phyloP scores from a whole-genome alignment of 2,888 invertebrate genomes.

The Ferrisia virgata region DNA sequence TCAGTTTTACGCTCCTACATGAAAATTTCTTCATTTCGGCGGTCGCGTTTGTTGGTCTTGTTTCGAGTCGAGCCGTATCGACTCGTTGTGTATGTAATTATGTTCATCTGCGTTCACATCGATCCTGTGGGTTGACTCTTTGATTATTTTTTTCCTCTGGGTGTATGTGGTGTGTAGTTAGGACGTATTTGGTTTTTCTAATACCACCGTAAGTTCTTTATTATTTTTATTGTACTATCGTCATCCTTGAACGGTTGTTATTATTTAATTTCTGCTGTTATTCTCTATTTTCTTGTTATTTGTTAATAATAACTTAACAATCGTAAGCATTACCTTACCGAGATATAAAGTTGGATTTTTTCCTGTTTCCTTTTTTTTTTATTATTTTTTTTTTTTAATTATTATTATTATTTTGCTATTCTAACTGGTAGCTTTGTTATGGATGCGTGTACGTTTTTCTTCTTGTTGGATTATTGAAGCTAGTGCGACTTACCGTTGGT shows the following conservation, averaged over 20 bases:
- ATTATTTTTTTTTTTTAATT: too few relatives aligned
- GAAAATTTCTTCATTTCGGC: too few relatives aligned
- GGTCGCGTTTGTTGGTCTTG: too few relatives aligned
- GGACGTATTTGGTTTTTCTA: background rate
- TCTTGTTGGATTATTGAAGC: background rate
- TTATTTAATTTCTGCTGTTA: background rate
- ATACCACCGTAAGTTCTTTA: background rate
- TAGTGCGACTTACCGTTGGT: background rate
- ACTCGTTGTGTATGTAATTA: background rate
- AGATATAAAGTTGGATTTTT: background rate
- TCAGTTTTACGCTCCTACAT: constrained; percentile 47
- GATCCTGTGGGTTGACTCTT: background rate
- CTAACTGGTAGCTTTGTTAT: constrained; percentile 6
- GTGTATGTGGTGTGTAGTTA: too few relatives aligned
- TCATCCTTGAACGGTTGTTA: background rate
- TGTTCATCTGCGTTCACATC: background rate
- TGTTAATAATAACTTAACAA: background rate
- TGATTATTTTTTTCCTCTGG: background rate
- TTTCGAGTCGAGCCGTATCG: background rate
- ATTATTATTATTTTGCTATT: too few relatives aligned
- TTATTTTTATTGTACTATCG: background rate
- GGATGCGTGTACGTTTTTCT: background rate
- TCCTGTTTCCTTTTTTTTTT: background rate
- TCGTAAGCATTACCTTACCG: background rate
- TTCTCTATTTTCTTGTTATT: background rate